Base-by-base conservation (phyloP, 92 coral and sea anemone genomes). In the Heliopora coerulea region DNA sequence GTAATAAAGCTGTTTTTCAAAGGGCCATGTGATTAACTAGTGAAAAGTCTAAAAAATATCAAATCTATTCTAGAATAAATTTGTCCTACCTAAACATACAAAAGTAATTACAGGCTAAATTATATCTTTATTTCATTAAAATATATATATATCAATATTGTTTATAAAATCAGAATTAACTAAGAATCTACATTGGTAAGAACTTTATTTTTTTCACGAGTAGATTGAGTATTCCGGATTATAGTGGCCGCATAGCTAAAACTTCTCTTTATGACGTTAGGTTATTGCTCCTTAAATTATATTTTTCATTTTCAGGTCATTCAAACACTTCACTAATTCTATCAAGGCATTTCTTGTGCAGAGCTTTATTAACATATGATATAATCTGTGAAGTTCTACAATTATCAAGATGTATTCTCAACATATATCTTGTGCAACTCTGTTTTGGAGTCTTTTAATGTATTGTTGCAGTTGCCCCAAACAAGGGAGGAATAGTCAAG, bases 281-380 rank as follows among this genome's bases (percentile, higher is more conserved):
- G n/a, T 65, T 46, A n/a, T 65, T 37, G 33, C 33, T 1, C 30
- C 32, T 19, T 23, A 37, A 33, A 39, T 65, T 20, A 39, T 65
- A 65, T 31, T 34, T 39, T 31, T 65, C 54, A 39, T 42, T 65
- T 20, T 20, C 1, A n/a, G 21, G 19, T 35, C 1, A 10, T 15
- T 65, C 24, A 65, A 65, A 65, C 54, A 65, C 39, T 39, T 65
- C 72, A 23, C 11, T 65, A 9, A 65, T 65, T 20, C 54, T 46
- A 21, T 65, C 72, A 39, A 54, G 72, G 54, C 72, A 65, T 65
- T 65, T 65, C 4, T 42, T 42, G 8, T n/a, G 30, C 18, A 65
- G 72, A 37, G 10, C 54, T 5, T 39, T 65, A n/a, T 29, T 65
- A 23, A 65, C 54, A 39, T 15, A 64, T n/a, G 18, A 29, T 24